Conservation (phyloP, 2,888 invertebrate genomes). For the Agonum fuliginosum region DNA sequence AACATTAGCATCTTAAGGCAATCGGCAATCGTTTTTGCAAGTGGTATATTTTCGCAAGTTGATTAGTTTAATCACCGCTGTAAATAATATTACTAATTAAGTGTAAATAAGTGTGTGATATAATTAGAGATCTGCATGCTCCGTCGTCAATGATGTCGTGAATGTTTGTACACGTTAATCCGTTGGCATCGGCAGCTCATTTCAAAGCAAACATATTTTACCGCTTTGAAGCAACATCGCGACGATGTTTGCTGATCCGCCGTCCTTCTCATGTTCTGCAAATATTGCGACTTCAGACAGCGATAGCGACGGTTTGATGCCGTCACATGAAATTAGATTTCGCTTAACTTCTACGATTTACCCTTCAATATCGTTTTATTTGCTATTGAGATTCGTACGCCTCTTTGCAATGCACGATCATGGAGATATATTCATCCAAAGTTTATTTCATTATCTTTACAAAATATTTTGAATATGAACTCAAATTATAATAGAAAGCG, state of each 20-base stretch:
- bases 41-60: too few species aligned
- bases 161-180: constrained; percentile 36
- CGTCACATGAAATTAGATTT: constrained; percentile 48
- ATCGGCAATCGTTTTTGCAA: too few species aligned
- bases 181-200: constrained; percentile 15
- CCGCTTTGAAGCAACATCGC: constrained; percentile 22
- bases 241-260: constrained; percentile 28
- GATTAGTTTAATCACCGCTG: too few species aligned
- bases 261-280: constrained; percentile 30
- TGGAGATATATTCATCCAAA: too few species aligned
- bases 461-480: too few species aligned
- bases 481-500: too few species aligned
- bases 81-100: constrained; percentile 12
- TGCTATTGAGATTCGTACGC: constrained; percentile 15
- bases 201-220: constrained; percentile 50
- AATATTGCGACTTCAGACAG: constrained; percentile 41
- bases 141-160: not conserved
- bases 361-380: constrained; percentile 39
- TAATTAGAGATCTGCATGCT: constrained; percentile 4
- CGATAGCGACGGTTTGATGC: constrained; percentile 42
- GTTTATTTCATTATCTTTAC: too few species aligned
- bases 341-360: constrained; percentile 40
- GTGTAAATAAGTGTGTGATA: not conserved
- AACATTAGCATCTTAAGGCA: too few species aligned
- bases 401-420: too few species aligned